phyloP scores from a whole-genome alignment of 1,140 invertebrate species.

The Pararge aegeria region DNA sequence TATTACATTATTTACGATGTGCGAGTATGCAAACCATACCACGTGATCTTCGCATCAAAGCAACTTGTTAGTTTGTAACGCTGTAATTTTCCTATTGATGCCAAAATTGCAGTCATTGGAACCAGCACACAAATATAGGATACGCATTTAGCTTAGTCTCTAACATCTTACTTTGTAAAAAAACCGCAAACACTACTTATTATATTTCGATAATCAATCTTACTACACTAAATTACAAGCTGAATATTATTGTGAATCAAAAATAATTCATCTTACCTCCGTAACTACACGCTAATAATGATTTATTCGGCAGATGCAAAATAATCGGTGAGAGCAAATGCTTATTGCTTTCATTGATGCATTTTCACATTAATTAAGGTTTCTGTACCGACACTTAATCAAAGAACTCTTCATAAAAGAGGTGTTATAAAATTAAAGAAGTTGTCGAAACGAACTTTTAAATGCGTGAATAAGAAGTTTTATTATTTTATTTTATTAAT shows the following conservation, averaged over 20 bases:
- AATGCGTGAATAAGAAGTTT: too few species aligned
- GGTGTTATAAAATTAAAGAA: too few species aligned
- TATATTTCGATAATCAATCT: not conserved
- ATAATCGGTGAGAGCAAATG: not conserved
- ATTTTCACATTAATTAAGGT: not conserved
- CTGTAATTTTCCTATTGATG: conserved; percentile 22
- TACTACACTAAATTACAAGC: not conserved
- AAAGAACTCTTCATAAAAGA: not conserved
- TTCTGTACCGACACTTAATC: not conserved
- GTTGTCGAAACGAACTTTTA: too few species aligned
- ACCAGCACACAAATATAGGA: conserved; percentile 7
- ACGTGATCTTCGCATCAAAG: not conserved
- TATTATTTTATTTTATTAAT: too few species aligned
- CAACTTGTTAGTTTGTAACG: not conserved
- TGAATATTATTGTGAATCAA: not conserved
- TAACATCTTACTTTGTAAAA: not conserved
- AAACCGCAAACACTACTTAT: not conserved
- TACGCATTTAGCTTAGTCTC: conserved; percentile 1
- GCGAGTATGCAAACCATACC: too few species aligned
- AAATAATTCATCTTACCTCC: not conserved
- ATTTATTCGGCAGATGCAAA: not conserved
- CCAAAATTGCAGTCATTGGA: conserved; percentile 9
- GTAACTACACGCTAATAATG: not conserved
- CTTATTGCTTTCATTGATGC: not conserved
- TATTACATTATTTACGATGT: not conserved